A percentile compares a stretch with the other conserved stretches of the same genome.
Conservation (phyloP, 2,113 vertebrate genomes). For the Lamprologus tigripictilis region DNA sequence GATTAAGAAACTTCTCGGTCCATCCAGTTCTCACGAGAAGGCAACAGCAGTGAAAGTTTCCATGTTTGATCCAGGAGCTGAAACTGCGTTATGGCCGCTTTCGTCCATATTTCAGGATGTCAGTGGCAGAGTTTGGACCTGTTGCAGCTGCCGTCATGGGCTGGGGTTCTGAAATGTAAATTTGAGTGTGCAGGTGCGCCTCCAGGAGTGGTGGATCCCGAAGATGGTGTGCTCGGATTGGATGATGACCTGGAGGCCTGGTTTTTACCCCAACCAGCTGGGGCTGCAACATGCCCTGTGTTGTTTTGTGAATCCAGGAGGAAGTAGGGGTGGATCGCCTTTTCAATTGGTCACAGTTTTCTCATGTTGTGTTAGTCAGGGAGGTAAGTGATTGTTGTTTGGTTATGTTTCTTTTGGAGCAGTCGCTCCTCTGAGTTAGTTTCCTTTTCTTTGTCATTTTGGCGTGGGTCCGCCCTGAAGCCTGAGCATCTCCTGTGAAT, state of each 20-base stretch:
- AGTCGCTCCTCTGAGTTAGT: not conserved
- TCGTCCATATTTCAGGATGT: not conserved
- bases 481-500: not conserved
- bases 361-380: not conserved
- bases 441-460: not conserved
- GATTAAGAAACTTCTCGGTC: not conserved
- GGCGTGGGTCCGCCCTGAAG: not conserved
- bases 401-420: rapidly evolving
- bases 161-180: not conserved
- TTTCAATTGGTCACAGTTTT: not conserved
- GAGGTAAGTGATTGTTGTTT: not conserved
- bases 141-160: not conserved
- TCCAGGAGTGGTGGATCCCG: rapidly evolving
- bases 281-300: not conserved
- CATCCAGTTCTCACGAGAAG: rapidly evolving
- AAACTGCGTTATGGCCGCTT: not conserved
- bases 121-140: not conserved
- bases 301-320: not conserved
- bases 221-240: rapidly evolving
- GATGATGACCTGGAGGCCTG: not conserved
- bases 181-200: not conserved
- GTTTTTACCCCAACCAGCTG: not conserved
- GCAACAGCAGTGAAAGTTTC: not conserved
- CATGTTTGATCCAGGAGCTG: not conserved
- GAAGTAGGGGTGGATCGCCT: not conserved